Conservation (phyloP, 2,888 invertebrate genomes). For the Brenthis hecate region DNA sequence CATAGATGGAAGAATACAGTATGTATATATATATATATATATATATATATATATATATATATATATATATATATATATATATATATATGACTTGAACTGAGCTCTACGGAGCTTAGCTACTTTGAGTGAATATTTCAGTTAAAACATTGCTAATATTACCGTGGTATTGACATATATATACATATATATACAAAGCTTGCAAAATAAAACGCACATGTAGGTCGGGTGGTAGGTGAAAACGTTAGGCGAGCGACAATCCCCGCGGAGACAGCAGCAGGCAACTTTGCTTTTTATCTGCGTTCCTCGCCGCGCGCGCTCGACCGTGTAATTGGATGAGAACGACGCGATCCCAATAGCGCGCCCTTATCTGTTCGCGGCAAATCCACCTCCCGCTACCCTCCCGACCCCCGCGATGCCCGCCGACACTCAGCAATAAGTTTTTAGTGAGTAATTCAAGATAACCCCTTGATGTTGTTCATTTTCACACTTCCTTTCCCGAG, state of each 20-base stretch:
- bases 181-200: not conserved
- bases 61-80: too few species aligned
- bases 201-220: conserved; percentile 44
- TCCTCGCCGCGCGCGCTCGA: conserved; percentile 78
- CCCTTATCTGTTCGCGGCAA: conserved; percentile 82
- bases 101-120: too few species aligned
- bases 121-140: too few species aligned
- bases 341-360: conserved; percentile 81
- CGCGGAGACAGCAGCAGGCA: conserved; percentile 73
- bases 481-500: conserved; percentile 83
- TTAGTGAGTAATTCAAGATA: conserved; percentile 83
- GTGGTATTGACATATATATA: not conserved
- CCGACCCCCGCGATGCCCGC: conserved; percentile 52
- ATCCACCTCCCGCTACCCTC: conserved; percentile 57
- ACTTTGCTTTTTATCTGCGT: conserved; percentile 76
- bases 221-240: conserved; percentile 73
- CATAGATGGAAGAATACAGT: too few species aligned
- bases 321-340: conserved; percentile 83
- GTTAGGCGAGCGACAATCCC: conserved; percentile 79
- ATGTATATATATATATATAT: too few species aligned
- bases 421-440: conserved; percentile 76
- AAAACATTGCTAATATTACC: not conserved
- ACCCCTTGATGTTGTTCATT: conserved; percentile 83
- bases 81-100: too few species aligned
- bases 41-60: too few species aligned